Evolutionary conservation across 2,797 vertebrate species (phyloP).

Genomic region (Picus viridis): DNA sequence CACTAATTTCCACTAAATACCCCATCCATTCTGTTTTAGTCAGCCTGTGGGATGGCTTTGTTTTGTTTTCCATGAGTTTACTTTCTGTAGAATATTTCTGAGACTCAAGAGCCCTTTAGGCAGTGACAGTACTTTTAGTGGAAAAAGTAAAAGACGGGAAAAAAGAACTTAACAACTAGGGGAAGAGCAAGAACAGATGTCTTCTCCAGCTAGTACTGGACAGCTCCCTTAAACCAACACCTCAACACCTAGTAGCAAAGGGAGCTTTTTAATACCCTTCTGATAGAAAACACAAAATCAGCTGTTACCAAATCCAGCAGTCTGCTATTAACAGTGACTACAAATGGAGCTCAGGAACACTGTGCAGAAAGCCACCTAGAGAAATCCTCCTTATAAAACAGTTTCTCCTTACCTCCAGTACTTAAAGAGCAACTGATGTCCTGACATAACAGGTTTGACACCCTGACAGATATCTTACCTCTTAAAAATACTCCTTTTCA

Average conservation of each 20-base stretch:
- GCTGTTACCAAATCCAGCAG: not conserved
- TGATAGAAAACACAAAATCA: not conserved
- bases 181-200: not conserved
- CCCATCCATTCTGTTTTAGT: not conserved
- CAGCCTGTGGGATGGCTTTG: not conserved
- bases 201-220: slow-evolving; percentile 48
- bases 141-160: not conserved
- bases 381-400: not conserved
- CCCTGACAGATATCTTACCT: not conserved
- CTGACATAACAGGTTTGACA: not conserved
- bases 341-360: not conserved
- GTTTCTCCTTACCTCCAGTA: not conserved
- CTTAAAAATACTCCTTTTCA: not conserved
- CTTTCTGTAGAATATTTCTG: not conserved
- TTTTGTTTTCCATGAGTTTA: not conserved
- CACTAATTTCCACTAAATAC: not conserved
- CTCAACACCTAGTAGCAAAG: not conserved
- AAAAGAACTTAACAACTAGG: not conserved
- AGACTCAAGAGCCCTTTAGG: not conserved
- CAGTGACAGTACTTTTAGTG: not conserved
- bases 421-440: not conserved
- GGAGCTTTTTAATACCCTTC: not conserved
- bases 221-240: slow-evolving; percentile 46
- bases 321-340: not conserved
- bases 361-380: not conserved